Conservation (phyloP, 30 jellyfish, hydroid and myxozoan genomes). For the Sanderia malayensis region DNA sequence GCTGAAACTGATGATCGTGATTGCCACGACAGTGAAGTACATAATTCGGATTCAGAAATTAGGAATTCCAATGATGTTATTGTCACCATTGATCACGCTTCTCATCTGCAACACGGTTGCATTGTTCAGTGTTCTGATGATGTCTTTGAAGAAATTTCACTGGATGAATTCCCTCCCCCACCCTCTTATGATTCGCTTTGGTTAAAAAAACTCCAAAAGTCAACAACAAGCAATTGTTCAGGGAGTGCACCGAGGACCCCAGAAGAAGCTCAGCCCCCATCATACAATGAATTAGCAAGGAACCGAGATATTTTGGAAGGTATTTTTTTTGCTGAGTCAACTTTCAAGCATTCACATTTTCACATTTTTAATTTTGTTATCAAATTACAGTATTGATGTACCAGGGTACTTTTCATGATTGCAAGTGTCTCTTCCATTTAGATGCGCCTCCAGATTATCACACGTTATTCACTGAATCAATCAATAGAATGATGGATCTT, state of each 20-base stretch:
- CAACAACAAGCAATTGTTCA: too few relatives aligned
- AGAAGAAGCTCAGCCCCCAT: constrained; percentile 57
- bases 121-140: too few relatives aligned
- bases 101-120: too few relatives aligned
- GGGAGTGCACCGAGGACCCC: constrained; percentile 6
- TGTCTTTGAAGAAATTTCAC: background rate
- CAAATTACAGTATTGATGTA: background rate
- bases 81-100: too few relatives aligned
- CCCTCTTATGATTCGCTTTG: constrained; percentile 76
- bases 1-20: too few relatives aligned
- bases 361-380: too few relatives aligned
- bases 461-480: constrained; percentile 52
- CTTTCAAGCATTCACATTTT: too few relatives aligned
- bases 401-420: background rate
- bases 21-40: too few relatives aligned
- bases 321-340: background rate
- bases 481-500: constrained; percentile 55
- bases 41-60: too few relatives aligned
- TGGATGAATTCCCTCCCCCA: constrained; percentile 43
- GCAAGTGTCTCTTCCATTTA: background rate
- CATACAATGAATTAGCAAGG: constrained; percentile 62
- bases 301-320: constrained; percentile 40
- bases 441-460: constrained; percentile 88
- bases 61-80: too few relatives aligned
- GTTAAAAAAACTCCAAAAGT: background rate